These are phyloP conservation scores for Romanogobio albipinnatus DNA, from an alignment of 2,113 vertebrate genomes.

Conservation along the genomic window DNA sequence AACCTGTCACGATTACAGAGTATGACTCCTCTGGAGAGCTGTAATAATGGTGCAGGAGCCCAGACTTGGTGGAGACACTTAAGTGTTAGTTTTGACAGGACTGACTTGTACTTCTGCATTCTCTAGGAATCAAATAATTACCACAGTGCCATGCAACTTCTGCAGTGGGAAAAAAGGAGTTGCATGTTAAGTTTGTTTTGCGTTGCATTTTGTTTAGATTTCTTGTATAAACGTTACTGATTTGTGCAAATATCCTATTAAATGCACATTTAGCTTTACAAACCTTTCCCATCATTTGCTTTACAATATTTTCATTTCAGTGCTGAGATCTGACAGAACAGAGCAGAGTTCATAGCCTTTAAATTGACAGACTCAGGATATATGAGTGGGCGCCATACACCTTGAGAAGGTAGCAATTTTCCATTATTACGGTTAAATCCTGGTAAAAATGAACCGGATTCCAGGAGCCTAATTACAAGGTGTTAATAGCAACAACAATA, in stretches of 20 bases:
- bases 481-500: slow-evolving; percentile 99
- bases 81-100: slow-evolving; percentile 61
- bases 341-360: slow-evolving; percentile 78
- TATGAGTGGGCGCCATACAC: slow-evolving; percentile 95
- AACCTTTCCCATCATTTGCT: background rate
- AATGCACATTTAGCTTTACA: background rate
- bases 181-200: slow-evolving; percentile 16
- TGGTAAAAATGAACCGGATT: slow-evolving; percentile 95
- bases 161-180: slow-evolving; percentile 21
- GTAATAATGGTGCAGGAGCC: slow-evolving; percentile 62
- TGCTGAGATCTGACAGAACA: slow-evolving; percentile 69
- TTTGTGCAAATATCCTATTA: background rate
- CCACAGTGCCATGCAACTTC: slow-evolving; percentile 40
- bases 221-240: background rate
- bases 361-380: slow-evolving; percentile 89
- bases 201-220: background rate
- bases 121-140: slow-evolving; percentile 59
- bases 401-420: slow-evolving; percentile 97
- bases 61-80: slow-evolving; percentile 65
- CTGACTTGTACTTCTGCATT: slow-evolving; percentile 57
- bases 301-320: background rate
- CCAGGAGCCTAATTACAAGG: slow-evolving; percentile 97
- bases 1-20: slow-evolving; percentile 64
- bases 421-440: slow-evolving; percentile 97
- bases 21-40: slow-evolving; percentile 47